phyloP scores from a whole-genome alignment of 2,113 vertebrate species.

The Phylloscopus trochiloides region DNA sequence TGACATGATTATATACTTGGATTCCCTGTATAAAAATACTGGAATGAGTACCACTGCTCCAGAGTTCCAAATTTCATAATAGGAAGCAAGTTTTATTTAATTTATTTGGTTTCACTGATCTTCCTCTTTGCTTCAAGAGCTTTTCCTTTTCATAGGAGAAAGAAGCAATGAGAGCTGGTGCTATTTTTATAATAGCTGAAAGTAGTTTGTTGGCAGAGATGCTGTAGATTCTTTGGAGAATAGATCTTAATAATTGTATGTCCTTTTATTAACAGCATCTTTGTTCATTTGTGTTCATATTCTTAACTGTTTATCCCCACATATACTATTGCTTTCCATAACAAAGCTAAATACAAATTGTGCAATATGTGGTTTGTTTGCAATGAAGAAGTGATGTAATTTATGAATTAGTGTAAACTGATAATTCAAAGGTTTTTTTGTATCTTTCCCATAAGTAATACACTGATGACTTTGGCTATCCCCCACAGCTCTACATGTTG shows the following conservation, averaged over 20 bases:
- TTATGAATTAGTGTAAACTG: not conserved
- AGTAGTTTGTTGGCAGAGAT: not conserved
- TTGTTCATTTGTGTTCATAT: not conserved
- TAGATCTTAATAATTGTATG: not conserved
- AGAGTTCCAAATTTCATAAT: not conserved
- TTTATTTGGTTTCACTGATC: not conserved
- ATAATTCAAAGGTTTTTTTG: not conserved
- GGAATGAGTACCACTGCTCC: not conserved
- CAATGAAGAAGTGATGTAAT: not conserved
- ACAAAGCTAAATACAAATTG: not conserved
- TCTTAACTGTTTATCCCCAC: not conserved
- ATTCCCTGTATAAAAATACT: not conserved
- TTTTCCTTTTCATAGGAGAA: not conserved
- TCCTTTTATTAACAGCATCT: not conserved
- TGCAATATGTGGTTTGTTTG: not conserved
- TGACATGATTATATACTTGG: not conserved
- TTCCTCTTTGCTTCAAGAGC: not conserved
- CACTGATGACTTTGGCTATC: not conserved
- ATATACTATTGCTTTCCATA: not conserved
- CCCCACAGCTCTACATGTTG: fast-evolving
- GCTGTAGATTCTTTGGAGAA: not conserved
- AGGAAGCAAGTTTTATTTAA: not conserved
- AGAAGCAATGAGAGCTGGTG: not conserved
- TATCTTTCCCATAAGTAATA: not conserved
- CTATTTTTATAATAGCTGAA: not conserved